Base-by-base conservation (phyloP, 2,888 invertebrate genomes). In the Lasioglossum vierecki region DNA sequence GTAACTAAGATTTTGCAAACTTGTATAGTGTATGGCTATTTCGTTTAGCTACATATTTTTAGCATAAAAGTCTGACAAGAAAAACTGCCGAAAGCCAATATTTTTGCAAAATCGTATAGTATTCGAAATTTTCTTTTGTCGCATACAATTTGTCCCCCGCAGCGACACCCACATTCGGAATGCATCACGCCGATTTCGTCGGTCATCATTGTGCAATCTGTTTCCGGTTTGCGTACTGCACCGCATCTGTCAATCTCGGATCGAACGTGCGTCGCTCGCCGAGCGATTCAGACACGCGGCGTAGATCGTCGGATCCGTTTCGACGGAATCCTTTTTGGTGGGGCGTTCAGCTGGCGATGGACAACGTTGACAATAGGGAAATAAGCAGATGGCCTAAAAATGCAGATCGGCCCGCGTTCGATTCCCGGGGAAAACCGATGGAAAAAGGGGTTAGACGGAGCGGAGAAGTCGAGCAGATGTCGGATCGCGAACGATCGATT, bases 401-500 rank as follows among this genome's bases (percentile, higher is more conserved):
- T 80, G 82, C 78, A 85, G 81, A 84, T 86, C 78, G 72, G 71
- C 44, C 26, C 57, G 57, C 57, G 49, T 68, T 70, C 79, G 63
- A 46, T 75, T 82, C 79, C 70, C 44, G 18, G 76, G 76, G 79
- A 84, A 84, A 83, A 22, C 68, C 83, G 81, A 80, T 57, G 83
- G 86, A 75, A 77, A 83, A 83, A 86, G 86, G 87, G 83, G 81
- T 86, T 86, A 13, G 26, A 11, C 71, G 71, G 73, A 49, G 53
- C 26, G 35, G 8, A 66, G 76, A 89, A 79, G 84, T 87, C 88
- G 88, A n/a, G 83, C 88, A 88, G 88, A 88, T 88, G 88, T 83
- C 87, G 73, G 66, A 82, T 86, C 82, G 83, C 83, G 68, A 72
- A 53, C 79, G 81, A 89, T 87, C 82, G 89, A 89, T 89, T 88